Percentiles rank a stretch among this genome's conserved stretches.
phyloP scores from a whole-genome alignment of 2,113 vertebrate genomes.

The Sander vitreus region DNA sequence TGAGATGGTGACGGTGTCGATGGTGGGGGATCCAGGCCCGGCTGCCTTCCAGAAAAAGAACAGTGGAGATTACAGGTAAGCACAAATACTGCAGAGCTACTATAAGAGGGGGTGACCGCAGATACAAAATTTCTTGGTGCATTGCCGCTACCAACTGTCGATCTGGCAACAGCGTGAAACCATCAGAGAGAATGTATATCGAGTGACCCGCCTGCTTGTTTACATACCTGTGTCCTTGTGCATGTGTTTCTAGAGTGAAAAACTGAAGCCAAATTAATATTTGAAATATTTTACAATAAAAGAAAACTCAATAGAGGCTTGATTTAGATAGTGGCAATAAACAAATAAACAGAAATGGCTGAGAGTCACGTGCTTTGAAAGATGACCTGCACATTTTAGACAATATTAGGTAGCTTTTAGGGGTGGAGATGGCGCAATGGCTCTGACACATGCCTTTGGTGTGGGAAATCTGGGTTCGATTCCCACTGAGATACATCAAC shows the following conservation, averaged over 20 bases:
- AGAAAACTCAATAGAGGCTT: too few species aligned
- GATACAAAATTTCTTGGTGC: neutral
- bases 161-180: too few species aligned
- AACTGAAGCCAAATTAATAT: too few species aligned
- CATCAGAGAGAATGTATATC: neutral
- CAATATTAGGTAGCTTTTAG: neutral
- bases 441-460: too few species aligned
- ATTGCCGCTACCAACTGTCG: neutral
- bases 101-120: too few species aligned
- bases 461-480: too few species aligned
- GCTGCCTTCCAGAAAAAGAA: slow-evolving; percentile 88
- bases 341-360: too few species aligned
- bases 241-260: neutral
- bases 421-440: too few species aligned
- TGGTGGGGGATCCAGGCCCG: slow-evolving; percentile 87
- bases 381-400: neutral
- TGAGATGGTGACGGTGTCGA: slow-evolving; percentile 90
- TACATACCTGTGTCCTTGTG: neutral
- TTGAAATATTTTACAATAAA: too few species aligned
- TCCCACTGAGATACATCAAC: too few species aligned
- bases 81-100: neutral
- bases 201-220: neutral
- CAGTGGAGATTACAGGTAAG: slow-evolving; percentile 97
- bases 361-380: too few species aligned
- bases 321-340: too few species aligned